Conservation (phyloP, 2,888 invertebrate genomes). For the Beris chalybata region DNA sequence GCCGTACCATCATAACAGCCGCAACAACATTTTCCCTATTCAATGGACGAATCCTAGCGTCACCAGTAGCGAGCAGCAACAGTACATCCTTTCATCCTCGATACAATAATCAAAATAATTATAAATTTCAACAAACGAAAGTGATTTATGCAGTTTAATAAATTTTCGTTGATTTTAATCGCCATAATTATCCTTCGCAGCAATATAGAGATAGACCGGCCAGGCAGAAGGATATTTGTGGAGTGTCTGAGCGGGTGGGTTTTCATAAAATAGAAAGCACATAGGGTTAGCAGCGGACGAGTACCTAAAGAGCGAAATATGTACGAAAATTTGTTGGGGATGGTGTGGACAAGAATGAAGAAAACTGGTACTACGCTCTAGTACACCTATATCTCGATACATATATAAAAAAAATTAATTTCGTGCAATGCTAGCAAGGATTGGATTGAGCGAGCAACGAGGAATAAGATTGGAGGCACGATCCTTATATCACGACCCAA, state of each 20-base stretch:
- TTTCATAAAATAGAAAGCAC: background rate
- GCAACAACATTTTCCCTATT: no score
- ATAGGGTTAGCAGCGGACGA: background rate
- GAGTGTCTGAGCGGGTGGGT: background rate
- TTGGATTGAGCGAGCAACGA: background rate
- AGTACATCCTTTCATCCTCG: conserved; percentile 6
- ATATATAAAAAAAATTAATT: conserved; percentile 10
- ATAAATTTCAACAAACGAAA: conserved; percentile 38
- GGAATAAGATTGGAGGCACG: conserved; percentile 14
- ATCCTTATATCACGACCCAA: conserved; percentile 1
- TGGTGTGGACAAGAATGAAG: background rate
- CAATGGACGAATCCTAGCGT: no score
- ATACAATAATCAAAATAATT: conserved; percentile 40
- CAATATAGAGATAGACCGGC: conserved; percentile 13
- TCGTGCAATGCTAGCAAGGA: background rate
- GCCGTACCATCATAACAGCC: no score
- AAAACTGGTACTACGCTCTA: background rate
- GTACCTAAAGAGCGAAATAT: conserved; percentile 13
- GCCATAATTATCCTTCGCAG: conserved; percentile 48
- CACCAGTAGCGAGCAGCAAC: background rate
- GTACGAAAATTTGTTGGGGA: background rate
- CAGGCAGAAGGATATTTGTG: background rate
- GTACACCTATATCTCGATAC: background rate
- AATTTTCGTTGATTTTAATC: conserved; percentile 53
- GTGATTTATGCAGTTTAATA: conserved; percentile 54